Evolutionary conservation across 2,888 invertebrate species (phyloP).

Genomic region (Nomada ruficornis): DNA sequence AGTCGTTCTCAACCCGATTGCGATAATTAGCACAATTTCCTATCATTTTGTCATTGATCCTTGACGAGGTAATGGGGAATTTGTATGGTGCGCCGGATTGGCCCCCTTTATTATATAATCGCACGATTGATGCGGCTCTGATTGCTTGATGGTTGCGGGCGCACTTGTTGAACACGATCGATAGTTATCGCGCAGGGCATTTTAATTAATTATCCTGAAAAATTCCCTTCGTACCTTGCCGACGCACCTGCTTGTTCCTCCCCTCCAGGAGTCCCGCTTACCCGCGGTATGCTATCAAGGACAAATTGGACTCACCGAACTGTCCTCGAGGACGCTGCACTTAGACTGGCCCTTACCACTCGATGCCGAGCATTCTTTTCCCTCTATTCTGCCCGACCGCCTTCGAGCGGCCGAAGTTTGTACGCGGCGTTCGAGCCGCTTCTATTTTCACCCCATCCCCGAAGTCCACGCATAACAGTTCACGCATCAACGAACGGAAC

Average conservation of each 20-base stretch:
- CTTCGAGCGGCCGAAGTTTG: too few relatives aligned
- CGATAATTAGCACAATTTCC: constrained; percentile 51
- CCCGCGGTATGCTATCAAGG: constrained; percentile 35
- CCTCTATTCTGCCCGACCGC: constrained; percentile 11
- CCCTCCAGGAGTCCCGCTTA: not conserved
- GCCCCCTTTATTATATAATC: constrained; percentile 61
- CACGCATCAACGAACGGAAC: too few relatives aligned
- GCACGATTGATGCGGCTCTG: constrained; percentile 31
- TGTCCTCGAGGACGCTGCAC: constrained; percentile 30
- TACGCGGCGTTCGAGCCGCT: too few relatives aligned
- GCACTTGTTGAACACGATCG: constrained; percentile 33
- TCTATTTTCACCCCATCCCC: too few relatives aligned
- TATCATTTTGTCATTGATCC: constrained; percentile 60
- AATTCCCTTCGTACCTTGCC: not conserved
- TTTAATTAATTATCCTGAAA: not conserved
- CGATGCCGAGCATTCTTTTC: constrained; percentile 47
- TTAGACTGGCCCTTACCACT: constrained; percentile 28
- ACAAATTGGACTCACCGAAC: constrained; percentile 51
- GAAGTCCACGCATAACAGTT: too few relatives aligned
- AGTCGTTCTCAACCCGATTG: constrained; percentile 21
- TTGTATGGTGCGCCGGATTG: constrained; percentile 37
- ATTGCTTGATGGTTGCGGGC: constrained; percentile 40
- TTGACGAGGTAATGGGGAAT: constrained; percentile 63
- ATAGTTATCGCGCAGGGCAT: not conserved
- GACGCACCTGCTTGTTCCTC: not conserved